phyloP scores from a whole-genome alignment of 2,797 vertebrate genomes.

The Cryptoprocta ferox region DNA sequence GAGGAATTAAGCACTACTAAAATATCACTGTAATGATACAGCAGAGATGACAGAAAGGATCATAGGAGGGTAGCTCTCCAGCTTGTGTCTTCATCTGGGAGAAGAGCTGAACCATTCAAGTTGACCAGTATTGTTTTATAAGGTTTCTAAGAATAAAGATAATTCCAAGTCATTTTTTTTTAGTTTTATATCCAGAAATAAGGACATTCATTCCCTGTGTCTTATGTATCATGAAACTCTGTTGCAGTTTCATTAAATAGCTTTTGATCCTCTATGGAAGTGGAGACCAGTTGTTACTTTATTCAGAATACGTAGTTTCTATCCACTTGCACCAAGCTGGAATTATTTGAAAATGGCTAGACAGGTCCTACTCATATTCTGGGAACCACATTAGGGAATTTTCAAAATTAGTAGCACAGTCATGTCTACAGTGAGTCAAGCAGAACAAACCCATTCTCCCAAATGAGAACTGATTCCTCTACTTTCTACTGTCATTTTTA shows the following conservation, averaged over 20 bases:
- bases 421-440: background rate
- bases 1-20: background rate
- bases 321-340: background rate
- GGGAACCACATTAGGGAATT: background rate
- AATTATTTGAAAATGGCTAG: conserved; percentile 16
- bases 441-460: background rate
- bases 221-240: background rate
- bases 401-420: background rate
- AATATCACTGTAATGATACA: background rate
- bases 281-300: background rate
- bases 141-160: conserved; percentile 21
- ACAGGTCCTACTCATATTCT: background rate
- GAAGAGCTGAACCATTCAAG: background rate
- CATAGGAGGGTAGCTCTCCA: background rate
- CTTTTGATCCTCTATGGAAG: background rate
- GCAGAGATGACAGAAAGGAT: background rate
- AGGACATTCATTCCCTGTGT: background rate
- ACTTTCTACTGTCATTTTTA: background rate
- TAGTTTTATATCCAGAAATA: background rate
- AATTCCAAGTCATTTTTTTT: background rate
- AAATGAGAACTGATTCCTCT: background rate
- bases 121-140: background rate
- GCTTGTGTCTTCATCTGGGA: background rate
- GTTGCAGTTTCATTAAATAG: conserved; percentile 22
- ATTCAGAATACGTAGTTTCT: conserved; percentile 10